phyloP scores from a whole-genome alignment of 2,888 invertebrate genomes.

The Drosophila fungiperda region DNA sequence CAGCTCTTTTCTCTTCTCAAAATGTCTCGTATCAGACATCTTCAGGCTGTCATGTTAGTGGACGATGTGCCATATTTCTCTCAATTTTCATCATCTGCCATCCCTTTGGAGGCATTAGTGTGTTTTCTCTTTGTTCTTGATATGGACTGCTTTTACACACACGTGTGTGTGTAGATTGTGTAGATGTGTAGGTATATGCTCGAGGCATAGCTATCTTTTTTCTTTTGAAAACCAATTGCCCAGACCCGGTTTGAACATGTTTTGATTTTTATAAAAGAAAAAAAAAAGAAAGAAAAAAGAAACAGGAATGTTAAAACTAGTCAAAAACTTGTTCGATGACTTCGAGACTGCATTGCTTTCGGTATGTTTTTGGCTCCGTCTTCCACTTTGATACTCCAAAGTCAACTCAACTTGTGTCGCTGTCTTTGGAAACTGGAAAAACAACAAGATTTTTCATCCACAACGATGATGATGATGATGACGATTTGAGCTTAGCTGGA shows the following conservation, averaged over 20 bases:
- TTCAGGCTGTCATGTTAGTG: slow-evolving; percentile 57
- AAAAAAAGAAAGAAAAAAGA: slow-evolving; percentile 37
- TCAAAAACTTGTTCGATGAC: slow-evolving; percentile 63
- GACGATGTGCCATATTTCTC: slow-evolving; percentile 39
- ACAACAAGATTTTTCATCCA: slow-evolving; percentile 43
- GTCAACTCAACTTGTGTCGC: not conserved
- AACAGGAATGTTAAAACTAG: slow-evolving; percentile 46
- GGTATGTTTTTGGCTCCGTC: not conserved
- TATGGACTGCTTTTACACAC: slow-evolving; percentile 44
- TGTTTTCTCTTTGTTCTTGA: slow-evolving; percentile 61
- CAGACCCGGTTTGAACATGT: slow-evolving; percentile 56
- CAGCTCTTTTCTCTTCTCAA: slow-evolving; percentile 37
- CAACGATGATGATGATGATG: not conserved
- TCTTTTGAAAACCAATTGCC: slow-evolving; percentile 43
- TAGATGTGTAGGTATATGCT: slow-evolving; percentile 26
- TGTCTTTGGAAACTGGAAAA: slow-evolving; percentile 27
- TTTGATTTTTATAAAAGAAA: slow-evolving; percentile 51
- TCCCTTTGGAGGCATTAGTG: slow-evolving; percentile 19
- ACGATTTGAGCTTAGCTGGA: slow-evolving; percentile 22
- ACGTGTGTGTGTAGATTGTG: slow-evolving; percentile 18
- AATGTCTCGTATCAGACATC: slow-evolving; percentile 62
- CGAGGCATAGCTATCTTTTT: slow-evolving; percentile 37
- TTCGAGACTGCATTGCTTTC: slow-evolving; percentile 1
- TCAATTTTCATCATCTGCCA: slow-evolving; percentile 11
- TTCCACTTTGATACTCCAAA: not conserved